Conservation (phyloP, 1,140 invertebrate species). For the Oedothorax gibbosus region DNA sequence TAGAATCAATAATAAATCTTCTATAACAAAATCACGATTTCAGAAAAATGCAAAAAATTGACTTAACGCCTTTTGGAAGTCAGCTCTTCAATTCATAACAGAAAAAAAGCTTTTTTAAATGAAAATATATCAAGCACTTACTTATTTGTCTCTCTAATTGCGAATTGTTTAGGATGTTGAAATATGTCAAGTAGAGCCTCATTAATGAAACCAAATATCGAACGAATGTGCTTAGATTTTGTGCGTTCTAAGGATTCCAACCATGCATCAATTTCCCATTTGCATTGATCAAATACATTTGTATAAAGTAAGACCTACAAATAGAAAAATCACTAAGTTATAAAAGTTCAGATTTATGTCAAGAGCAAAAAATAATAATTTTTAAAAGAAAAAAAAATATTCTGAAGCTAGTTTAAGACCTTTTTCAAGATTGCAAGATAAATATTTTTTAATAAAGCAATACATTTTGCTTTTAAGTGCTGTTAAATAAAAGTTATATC, state of each 20-base stretch:
- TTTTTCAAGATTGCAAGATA: neutral
- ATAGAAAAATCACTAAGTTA: neutral
- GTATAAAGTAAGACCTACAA: conserved; percentile 27
- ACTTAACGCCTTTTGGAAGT: no score
- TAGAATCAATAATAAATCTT: no score
- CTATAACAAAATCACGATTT: no score
- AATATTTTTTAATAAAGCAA: neutral
- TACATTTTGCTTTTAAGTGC: no score
- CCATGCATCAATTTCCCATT: conserved; percentile 48
- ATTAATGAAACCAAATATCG: conserved; percentile 40
- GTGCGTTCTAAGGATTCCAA: conserved; percentile 14
- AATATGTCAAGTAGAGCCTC: neutral
- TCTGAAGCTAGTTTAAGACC: neutral
- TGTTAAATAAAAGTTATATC: no score
- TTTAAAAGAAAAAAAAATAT: neutral
- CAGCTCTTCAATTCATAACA: no score
- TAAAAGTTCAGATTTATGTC: neutral
- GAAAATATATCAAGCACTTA: no score
- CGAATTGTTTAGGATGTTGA: neutral
- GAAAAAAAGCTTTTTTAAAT: no score
- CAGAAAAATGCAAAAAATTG: no score
- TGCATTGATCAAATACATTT: conserved; percentile 42
- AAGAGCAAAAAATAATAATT: neutral
- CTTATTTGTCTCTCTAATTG: neutral
- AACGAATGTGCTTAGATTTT: conserved; percentile 14